Conservation (phyloP, 1,140 invertebrate genomes). For the Amphibalanus amphitrite region DNA sequence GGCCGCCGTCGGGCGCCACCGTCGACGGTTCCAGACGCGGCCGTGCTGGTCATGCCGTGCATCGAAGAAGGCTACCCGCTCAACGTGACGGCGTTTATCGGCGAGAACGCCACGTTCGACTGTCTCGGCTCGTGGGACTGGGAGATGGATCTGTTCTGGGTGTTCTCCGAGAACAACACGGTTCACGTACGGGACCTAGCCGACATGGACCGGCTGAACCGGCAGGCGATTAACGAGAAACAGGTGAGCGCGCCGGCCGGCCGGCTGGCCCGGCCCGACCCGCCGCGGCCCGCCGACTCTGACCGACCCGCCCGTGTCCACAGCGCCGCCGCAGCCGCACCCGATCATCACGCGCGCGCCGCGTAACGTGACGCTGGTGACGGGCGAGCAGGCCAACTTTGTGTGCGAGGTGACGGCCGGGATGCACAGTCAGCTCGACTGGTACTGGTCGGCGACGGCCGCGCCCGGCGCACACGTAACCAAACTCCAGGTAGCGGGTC, state of each 20-base stretch:
- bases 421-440: neutral
- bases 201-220: neutral
- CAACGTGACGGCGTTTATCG: conserved; percentile 6
- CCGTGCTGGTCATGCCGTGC: conserved; percentile 1
- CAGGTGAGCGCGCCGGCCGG: neutral
- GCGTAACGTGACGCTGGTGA: conserved; percentile 16
- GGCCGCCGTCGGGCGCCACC: conserved; percentile 2
- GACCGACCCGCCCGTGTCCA: conserved; percentile 5
- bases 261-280: neutral
- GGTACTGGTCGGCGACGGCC: neutral
- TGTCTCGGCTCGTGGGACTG: conserved; percentile 7
- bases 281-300: neutral
- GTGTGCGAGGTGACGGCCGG: conserved; percentile 14
- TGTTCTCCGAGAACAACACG: neutral
- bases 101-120: conserved; percentile 7
- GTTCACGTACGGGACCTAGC: neutral
- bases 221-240: neutral
- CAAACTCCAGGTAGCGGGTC: conserved; percentile 14
- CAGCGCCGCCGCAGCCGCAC: conserved; percentile 15
- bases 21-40: conserved; percentile 1
- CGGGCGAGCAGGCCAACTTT: conserved; percentile 11
- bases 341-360: conserved; percentile 17
- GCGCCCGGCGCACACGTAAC: neutral
- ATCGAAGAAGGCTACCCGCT: neutral
- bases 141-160: conserved; percentile 4